Percentiles rank a stretch among this genome's conserved stretches.
Evolutionary conservation across 2,113 vertebrate species (phyloP).

Genomic region (Paraplagusia blochii): DNA sequence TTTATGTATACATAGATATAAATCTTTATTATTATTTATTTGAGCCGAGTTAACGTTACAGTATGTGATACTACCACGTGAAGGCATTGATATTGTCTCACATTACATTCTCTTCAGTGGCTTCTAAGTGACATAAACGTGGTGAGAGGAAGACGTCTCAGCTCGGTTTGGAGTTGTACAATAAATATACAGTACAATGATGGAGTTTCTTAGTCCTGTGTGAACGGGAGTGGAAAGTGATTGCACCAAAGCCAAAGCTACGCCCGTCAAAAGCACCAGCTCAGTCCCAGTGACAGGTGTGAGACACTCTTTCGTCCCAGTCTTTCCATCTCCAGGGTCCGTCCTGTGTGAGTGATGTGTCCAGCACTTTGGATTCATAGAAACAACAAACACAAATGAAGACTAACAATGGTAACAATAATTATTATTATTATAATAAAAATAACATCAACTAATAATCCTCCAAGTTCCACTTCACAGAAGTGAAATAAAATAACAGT

Average conservation of each 20-base stretch:
- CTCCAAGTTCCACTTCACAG: slow-evolving; percentile 96
- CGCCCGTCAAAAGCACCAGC: slow-evolving; percentile 56
- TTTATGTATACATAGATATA: slow-evolving; percentile 42
- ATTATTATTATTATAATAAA: slow-evolving; percentile 82
- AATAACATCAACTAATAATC: slow-evolving; percentile 71
- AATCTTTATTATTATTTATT: slow-evolving; percentile 51
- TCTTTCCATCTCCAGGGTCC: slow-evolving; percentile 74
- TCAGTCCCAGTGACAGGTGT: slow-evolving; percentile 39
- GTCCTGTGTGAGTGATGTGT: slow-evolving; percentile 83
- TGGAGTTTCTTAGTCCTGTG: slow-evolving; percentile 38
- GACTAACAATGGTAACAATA: slow-evolving; percentile 64
- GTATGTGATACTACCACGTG: slow-evolving; percentile 57
- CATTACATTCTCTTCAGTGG: slow-evolving; percentile 58
- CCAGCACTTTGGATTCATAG: slow-evolving; percentile 91
- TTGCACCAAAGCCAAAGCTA: slow-evolving; percentile 57
- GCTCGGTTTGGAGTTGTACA: slow-evolving; percentile 60
- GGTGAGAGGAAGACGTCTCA: slow-evolving; percentile 36
- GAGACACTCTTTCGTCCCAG: neutral
- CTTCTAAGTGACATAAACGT: slow-evolving; percentile 43
- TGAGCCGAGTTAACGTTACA: slow-evolving; percentile 52
- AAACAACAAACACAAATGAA: slow-evolving; percentile 62
- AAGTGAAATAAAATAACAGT: slow-evolving; percentile 88
- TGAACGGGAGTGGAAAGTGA: slow-evolving; percentile 41
- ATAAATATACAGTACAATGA: slow-evolving; percentile 75
- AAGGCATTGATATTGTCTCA: slow-evolving; percentile 41